A percentile compares a stretch with the other conserved stretches of the same genome.
phyloP scores from a whole-genome alignment of 2,797 vertebrate species.

The Cyclopterus lumpus region DNA sequence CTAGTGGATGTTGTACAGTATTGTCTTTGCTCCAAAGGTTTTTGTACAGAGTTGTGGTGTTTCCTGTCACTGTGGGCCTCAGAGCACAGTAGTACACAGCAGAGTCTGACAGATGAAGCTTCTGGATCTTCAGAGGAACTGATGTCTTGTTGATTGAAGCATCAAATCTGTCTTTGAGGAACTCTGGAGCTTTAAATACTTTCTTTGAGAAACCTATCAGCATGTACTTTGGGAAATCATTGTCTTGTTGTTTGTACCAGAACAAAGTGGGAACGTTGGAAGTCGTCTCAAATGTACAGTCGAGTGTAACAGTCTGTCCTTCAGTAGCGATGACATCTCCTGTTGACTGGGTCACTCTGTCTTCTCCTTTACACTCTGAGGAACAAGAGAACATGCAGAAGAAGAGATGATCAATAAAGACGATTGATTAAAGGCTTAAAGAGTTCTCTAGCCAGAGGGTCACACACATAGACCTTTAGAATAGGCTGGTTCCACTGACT shows the following conservation, averaged over 20 bases:
- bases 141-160: background rate
- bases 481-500: background rate
- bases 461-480: background rate
- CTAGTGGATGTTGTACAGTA: background rate
- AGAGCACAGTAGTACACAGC: background rate
- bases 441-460: background rate
- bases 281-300: background rate
- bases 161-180: background rate
- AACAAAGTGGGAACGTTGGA: background rate
- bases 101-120: no score
- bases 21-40: background rate
- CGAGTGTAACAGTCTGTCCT: background rate
- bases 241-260: slow-evolving; percentile 3
- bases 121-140: no score
- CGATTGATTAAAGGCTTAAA: slow-evolving; percentile 3
- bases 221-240: background rate
- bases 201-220: background rate
- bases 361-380: slow-evolving; percentile 20
- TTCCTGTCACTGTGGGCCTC: background rate
- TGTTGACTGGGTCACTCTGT: background rate
- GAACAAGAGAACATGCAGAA: slow-evolving; percentile 14
- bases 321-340: background rate
- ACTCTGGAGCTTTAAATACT: no score
- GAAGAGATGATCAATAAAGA: background rate
- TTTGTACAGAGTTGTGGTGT: background rate